phyloP scores from a whole-genome alignment of 1,140 invertebrate genomes.

The Apis laboriosa region DNA sequence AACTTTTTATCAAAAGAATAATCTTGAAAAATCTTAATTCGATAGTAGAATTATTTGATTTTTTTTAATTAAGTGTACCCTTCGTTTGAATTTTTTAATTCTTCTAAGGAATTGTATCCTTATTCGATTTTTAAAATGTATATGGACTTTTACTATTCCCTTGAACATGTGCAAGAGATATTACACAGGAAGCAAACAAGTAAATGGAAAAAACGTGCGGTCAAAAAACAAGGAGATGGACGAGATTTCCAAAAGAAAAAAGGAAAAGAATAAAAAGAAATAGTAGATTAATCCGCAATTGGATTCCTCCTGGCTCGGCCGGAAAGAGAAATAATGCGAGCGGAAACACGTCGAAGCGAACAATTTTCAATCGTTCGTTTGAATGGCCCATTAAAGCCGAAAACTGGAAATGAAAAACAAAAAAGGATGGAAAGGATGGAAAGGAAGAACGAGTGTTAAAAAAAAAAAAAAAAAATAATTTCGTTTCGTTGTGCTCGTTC shows the following conservation, averaged over 20 bases:
- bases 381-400: slow-evolving; percentile 6
- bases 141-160: background rate
- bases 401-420: slow-evolving; percentile 19
- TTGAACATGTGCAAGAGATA: background rate
- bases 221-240: background rate
- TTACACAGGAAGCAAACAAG: background rate
- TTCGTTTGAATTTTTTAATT: no score
- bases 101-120: background rate
- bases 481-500: slow-evolving; percentile 1
- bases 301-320: background rate
- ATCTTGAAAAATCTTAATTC: no score
- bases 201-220: background rate
- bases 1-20: no score
- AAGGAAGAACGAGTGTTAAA: slow-evolving; percentile 3
- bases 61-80: no score
- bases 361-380: slow-evolving; percentile 5
- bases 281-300: background rate
- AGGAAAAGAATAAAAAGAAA: background rate
- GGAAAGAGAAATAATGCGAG: background rate
- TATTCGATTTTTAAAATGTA: background rate
- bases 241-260: background rate
- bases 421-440: background rate
- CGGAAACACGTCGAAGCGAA: background rate
- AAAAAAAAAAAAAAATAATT: background rate
- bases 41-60: no score